A percentile compares a stretch with the other conserved stretches of the same genome.
Conservation (phyloP, 2,113 vertebrate species). For the Telmatochromis sp. region DNA sequence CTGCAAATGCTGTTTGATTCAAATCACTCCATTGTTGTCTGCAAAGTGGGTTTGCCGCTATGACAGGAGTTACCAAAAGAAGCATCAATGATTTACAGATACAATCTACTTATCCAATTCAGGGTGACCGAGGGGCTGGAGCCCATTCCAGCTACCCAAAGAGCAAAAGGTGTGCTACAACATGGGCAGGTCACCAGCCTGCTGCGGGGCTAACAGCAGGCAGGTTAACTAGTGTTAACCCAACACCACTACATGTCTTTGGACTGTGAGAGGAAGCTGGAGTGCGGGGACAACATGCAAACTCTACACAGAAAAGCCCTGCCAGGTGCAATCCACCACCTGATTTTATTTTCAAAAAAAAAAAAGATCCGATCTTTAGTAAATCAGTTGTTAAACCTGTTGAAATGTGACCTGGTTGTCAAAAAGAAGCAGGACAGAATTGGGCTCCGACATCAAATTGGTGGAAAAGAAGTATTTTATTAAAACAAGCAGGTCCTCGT, state of each 20-base stretch:
- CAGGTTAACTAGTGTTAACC: not conserved
- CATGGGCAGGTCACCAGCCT: not conserved
- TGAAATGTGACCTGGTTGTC: not conserved
- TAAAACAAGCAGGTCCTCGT: not conserved
- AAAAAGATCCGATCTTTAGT: not conserved
- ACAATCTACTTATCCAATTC: not conserved
- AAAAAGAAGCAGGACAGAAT: not conserved
- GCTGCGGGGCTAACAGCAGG: not conserved
- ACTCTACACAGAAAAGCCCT: not conserved
- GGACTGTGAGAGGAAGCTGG: not conserved
- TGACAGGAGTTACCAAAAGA: not conserved
- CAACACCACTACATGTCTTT: not conserved
- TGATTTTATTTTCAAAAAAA: not conserved
- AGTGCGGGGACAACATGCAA: not conserved
- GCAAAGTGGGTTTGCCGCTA: not conserved
- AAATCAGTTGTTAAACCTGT: not conserved
- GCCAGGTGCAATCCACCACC: not conserved
- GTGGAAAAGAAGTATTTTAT: not conserved
- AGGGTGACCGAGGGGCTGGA: not conserved
- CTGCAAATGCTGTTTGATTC: not conserved
- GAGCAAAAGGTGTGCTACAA: not conserved
- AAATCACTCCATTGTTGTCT: not conserved
- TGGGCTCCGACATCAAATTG: not conserved
- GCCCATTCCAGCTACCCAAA: not conserved
- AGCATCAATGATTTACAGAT: not conserved